phyloP scores from a whole-genome alignment of 2,797 vertebrate species.

The Coregonus suidteri region DNA sequence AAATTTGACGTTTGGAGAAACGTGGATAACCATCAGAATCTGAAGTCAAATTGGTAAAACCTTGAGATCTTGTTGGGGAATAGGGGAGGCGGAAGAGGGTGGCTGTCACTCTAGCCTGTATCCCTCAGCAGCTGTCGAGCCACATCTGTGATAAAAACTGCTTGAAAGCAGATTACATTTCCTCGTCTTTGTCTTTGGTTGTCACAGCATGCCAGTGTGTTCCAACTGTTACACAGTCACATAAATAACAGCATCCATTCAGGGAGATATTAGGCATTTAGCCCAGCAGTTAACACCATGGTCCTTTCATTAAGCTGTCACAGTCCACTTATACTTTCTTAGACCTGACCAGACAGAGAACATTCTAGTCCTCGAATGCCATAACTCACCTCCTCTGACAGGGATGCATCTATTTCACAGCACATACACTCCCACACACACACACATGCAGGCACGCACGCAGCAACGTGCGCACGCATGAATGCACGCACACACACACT shows the following conservation, averaged over 20 bases:
- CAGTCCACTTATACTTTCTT: constrained; percentile 12
- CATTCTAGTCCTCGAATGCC: not conserved
- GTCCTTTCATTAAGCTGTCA: constrained; percentile 9
- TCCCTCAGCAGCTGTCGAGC: not conserved
- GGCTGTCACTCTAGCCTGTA: not conserved
- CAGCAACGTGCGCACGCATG: not conserved
- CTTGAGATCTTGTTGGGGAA: too few species aligned
- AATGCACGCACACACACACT: not conserved
- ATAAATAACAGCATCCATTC: not conserved
- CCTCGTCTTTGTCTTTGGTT: not conserved
- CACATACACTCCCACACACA: not conserved
- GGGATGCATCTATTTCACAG: not conserved
- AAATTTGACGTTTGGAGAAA: too few species aligned
- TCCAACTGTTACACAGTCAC: not conserved
- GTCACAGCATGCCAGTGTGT: not conserved
- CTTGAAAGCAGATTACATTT: not conserved
- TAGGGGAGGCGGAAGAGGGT: not conserved
- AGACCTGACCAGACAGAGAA: not conserved
- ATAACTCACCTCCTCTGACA: not conserved
- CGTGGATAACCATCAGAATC: too few species aligned
- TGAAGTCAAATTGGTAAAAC: too few species aligned
- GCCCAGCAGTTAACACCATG: not conserved
- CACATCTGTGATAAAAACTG: not conserved
- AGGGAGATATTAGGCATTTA: not conserved
- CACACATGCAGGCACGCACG: not conserved